These are phyloP conservation scores for Plebejus argus DNA, from an alignment of 2,888 invertebrate genomes.

Conservation along the genomic window DNA sequence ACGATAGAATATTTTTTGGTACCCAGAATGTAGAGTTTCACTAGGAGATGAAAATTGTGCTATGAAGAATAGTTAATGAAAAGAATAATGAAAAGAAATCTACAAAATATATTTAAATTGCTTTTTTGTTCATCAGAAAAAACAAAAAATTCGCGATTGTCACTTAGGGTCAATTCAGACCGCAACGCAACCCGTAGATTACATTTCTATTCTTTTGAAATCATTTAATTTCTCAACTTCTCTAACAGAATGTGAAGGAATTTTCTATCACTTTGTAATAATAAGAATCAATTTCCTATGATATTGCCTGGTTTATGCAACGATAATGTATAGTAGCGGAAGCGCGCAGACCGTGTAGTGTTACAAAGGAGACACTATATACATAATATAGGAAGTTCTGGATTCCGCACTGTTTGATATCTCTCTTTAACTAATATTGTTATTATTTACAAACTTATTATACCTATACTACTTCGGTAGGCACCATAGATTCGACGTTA, in stretches of 20 bases:
- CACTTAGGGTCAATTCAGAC: too few relatives aligned
- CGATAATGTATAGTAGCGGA: not conserved
- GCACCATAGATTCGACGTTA: too few relatives aligned
- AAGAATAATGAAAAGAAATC: too few relatives aligned
- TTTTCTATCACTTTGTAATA: not conserved
- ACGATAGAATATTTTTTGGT: too few relatives aligned
- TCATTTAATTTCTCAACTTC: not conserved
- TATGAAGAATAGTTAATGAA: too few relatives aligned
- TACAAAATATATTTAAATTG: too few relatives aligned
- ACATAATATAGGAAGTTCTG: not conserved
- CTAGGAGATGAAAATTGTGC: too few relatives aligned
- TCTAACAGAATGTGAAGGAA: not conserved
- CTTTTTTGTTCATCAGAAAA: too few relatives aligned
- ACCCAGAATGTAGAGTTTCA: too few relatives aligned
- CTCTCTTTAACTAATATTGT: not conserved
- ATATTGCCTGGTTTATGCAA: not conserved
- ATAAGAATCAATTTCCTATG: not conserved
- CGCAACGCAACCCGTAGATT: too few relatives aligned
- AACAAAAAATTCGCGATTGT: too few relatives aligned
- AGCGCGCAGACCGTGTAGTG: not conserved
- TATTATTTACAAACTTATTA: not conserved
- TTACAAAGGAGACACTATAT: not conserved
- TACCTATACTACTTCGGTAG: too few relatives aligned
- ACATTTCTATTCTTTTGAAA: not conserved
- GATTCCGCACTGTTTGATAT: conserved; percentile 1